Base-by-base conservation (phyloP, 2,888 invertebrate genomes). In the Caenorhabditis virilis region DNA sequence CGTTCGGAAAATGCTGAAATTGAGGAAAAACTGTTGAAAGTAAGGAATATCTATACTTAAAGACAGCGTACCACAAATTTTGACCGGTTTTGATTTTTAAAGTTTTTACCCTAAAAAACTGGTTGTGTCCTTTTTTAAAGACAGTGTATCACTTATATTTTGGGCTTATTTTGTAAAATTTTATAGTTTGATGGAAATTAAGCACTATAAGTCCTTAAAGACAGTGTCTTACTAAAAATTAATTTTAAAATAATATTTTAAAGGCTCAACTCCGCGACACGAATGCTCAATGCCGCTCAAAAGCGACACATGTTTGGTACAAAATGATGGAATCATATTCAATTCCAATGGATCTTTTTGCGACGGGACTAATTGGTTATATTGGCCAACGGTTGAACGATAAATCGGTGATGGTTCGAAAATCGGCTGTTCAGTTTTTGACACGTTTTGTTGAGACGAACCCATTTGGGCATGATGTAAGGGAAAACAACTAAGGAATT, bases 251-350 rank as follows among this genome's bases (percentile, higher is more conserved):
- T n/a, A n/a, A n/a, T n/a, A n/a, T 43, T 9, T 36, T 58, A 15
- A 46, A 85, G 78, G 90, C 91, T 38, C 94, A 95, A 82, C 88
- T 93, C 52, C 88, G 89, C 70, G 95, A 97, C 82, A 84, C 88
- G 2, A 89, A 92, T 46, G 91, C 93, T 0, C 90, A 90, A 82
- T 93, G 93, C 0, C 87, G 95, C 23, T 89, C 91, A 23, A 92
- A 91, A 43, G 88, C 88, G 0, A 86, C 95, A 35, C 90, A 92
- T 83, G 89, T 91, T 66, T 92, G 92, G 76, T 89, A 57, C 2
- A 52, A 26, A 7, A 42, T 74, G 33, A 64, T 72, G 53, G 61
- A 63, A 20, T 36, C 41, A 16, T 41, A 43, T 26, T 11, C 46
- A 0, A 57, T 74, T 18, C 72, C 74, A 13, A 27, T 35, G 1